Conservation (phyloP, 2,888 invertebrate species). For the Liopterus haemorrhoidalis region DNA sequence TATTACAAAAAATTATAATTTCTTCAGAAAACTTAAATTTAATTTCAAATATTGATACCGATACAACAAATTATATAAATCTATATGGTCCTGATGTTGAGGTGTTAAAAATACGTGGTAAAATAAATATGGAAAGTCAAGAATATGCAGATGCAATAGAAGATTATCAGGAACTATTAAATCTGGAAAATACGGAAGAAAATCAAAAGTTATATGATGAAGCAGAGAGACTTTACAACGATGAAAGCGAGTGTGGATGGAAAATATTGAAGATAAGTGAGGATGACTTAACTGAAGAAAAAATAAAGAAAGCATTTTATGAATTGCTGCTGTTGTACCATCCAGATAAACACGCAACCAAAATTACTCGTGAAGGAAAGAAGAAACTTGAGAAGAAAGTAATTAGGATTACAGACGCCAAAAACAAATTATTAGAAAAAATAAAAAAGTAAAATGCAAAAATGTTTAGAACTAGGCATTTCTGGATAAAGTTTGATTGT, state of each 20-base stretch:
- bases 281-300: neutral
- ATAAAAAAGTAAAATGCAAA: neutral
- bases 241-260: constrained; percentile 8
- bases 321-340: constrained; percentile 11
- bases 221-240: constrained; percentile 5
- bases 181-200: neutral
- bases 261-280: constrained; percentile 16
- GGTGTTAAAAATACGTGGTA: constrained; percentile 11
- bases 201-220: constrained; percentile 5
- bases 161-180: constrained; percentile 13
- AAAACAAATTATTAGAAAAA: constrained; percentile 5
- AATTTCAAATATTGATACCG: constrained; percentile 5
- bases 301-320: constrained; percentile 10
- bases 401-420: constrained; percentile 10
- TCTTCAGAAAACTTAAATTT: constrained; percentile 9
- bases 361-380: constrained; percentile 12
- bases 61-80: constrained; percentile 8
- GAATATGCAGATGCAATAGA: constrained; percentile 18
- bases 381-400: constrained; percentile 13
- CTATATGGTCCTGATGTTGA: constrained; percentile 10
- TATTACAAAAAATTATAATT: constrained; percentile 10
- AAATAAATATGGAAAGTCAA: constrained; percentile 11
- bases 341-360: constrained; percentile 15
- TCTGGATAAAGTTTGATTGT: too few species aligned
- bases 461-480: too few species aligned